Conservation (phyloP, 2,113 vertebrate genomes). For the Paedocypris sp. region DNA sequence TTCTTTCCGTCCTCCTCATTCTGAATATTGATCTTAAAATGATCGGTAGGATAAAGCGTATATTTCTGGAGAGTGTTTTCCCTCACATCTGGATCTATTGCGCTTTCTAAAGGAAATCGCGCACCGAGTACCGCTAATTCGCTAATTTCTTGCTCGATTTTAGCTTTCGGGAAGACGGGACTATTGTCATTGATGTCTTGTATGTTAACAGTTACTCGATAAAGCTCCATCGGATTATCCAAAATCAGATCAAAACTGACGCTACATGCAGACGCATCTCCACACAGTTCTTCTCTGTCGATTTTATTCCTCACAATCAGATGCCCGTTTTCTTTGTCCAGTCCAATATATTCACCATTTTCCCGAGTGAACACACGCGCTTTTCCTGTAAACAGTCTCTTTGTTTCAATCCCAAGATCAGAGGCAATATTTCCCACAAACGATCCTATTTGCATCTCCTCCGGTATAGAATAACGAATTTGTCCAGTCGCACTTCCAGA, state of each 20-base stretch:
- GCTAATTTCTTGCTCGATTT: constrained; percentile 53
- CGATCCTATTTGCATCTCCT: constrained; percentile 35
- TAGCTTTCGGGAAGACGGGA: constrained; percentile 47
- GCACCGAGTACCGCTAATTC: constrained; percentile 49
- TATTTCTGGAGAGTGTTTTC: constrained; percentile 56
- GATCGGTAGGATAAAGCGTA: constrained; percentile 47
- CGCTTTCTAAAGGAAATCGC: constrained; percentile 50
- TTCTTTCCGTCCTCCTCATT: constrained; percentile 40
- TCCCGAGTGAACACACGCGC: constrained; percentile 59
- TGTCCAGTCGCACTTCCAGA: constrained; percentile 18
- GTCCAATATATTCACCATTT: constrained; percentile 57
- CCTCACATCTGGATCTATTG: constrained; percentile 56
- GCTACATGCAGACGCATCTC: constrained; percentile 34
- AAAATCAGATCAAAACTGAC: constrained; percentile 43
- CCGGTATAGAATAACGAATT: constrained; percentile 38
- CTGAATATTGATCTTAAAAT: constrained; percentile 52
- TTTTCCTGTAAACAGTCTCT: constrained; percentile 49
- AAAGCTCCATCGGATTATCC: constrained; percentile 46
- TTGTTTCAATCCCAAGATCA: constrained; percentile 60
- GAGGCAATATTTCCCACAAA: constrained; percentile 58
- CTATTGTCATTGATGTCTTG: constrained; percentile 49
- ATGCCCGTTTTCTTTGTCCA: constrained; percentile 45
- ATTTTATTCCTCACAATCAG: constrained; percentile 44
- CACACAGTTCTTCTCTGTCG: constrained; percentile 42
- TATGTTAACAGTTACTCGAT: constrained; percentile 38